Percentiles rank a stretch among this genome's conserved stretches.
Evolutionary conservation across 2,797 vertebrate species (phyloP).

Genomic region (Gobio occitaniae): DNA sequence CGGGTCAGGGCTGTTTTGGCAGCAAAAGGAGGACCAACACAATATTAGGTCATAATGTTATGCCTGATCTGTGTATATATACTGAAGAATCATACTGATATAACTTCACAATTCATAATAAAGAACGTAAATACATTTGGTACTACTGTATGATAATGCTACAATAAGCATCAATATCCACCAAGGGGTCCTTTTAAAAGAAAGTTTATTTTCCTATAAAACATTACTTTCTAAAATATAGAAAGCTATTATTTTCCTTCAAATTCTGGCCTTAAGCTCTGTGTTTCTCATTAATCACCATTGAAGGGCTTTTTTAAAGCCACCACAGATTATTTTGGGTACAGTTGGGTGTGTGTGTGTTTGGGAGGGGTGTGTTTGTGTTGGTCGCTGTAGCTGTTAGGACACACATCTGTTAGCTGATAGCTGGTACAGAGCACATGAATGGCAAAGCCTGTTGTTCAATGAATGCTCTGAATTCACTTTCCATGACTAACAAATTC

Average conservation of each 20-base stretch:
- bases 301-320: conserved; percentile 50
- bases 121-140: background rate
- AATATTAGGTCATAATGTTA: too few relatives aligned
- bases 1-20: too few relatives aligned
- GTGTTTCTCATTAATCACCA: conserved; percentile 42
- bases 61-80: too few relatives aligned
- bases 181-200: background rate
- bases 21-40: too few relatives aligned
- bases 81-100: too few relatives aligned
- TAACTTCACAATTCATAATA: background rate
- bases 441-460: background rate
- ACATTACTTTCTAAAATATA: too few relatives aligned
- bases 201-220: conserved; percentile 3
- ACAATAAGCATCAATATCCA: background rate
- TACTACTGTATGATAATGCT: background rate
- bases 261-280: conserved; percentile 36
- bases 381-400: background rate
- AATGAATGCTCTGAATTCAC: background rate
- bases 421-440: background rate
- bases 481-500: background rate
- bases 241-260: conserved; percentile 22
- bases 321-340: conserved; percentile 42
- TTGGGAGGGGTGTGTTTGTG: conserved; percentile 8
- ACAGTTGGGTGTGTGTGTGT: conserved; percentile 32
- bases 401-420: conserved; percentile 7